Conservation (phyloP, 2,888 invertebrate species). For the Dasypogon diadema region DNA sequence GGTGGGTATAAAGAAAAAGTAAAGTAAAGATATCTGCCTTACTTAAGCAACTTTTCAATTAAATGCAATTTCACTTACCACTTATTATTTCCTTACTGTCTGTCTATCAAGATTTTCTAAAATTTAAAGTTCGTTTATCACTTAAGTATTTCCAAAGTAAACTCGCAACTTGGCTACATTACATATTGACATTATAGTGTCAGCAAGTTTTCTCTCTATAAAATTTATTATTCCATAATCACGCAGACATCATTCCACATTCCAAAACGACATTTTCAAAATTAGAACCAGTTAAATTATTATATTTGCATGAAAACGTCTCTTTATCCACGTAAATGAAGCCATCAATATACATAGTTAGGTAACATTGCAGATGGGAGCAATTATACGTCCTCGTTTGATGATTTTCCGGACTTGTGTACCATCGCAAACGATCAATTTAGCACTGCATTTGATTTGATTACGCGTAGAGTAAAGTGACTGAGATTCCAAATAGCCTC, state of each 20-base stretch:
- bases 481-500: not conserved
- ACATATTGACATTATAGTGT: not conserved
- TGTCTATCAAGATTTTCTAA: no score
- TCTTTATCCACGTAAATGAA: not conserved
- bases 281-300: not conserved
- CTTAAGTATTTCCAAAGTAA: no score
- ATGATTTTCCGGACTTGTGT: not conserved
- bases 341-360: no score
- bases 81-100: no score
- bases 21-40: no score
- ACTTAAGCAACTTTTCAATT: no score
- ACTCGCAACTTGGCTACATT: no score
- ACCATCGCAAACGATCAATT: not conserved
- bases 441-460: not conserved
- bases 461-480: not conserved
- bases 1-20: no score
- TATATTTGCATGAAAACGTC: not conserved
- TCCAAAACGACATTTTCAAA: not conserved
- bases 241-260: not conserved
- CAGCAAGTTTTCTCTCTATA: not conserved
- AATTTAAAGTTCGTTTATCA: no score
- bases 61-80: no score
- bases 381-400: not conserved
- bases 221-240: not conserved
- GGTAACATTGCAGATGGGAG: not conserved